Conservation (phyloP, 2,113 vertebrate species). For the Pedionomus torquatus region DNA sequence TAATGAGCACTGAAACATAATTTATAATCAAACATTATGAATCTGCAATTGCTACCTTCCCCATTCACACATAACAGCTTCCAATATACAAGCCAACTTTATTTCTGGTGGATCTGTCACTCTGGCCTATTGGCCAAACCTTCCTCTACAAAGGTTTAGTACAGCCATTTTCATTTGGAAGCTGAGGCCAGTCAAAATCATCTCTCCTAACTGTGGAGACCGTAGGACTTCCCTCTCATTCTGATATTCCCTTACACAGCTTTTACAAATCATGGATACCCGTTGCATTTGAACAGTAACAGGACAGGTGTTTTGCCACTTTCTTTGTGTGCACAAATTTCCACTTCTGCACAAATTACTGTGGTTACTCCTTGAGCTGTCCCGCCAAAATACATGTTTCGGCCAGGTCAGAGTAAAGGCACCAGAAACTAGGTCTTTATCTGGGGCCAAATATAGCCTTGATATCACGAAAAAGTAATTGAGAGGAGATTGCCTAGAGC, state of each 20-base stretch:
- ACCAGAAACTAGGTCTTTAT: neutral
- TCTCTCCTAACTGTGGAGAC: neutral
- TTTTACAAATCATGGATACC: neutral
- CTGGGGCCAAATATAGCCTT: neutral
- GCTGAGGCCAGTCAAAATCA: neutral
- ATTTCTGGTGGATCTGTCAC: neutral
- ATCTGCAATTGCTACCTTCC: neutral
- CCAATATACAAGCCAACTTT: neutral
- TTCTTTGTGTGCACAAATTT: neutral
- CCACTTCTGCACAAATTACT: neutral
- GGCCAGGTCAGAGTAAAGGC: neutral
- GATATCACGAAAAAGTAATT: neutral
- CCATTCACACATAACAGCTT: neutral
- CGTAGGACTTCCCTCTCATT: neutral
- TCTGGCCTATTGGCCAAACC: neutral
- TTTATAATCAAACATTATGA: constrained; percentile 53
- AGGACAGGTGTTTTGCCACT: neutral
- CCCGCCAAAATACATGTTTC: neutral
- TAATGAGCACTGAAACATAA: constrained; percentile 34
- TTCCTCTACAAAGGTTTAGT: neutral
- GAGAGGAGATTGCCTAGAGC: neutral
- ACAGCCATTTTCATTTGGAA: neutral
- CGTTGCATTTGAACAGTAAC: neutral
- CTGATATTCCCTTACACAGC: neutral
- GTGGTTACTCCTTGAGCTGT: neutral